phyloP scores from a whole-genome alignment of 2,797 vertebrate species.

The Sorex maritimensis region DNA sequence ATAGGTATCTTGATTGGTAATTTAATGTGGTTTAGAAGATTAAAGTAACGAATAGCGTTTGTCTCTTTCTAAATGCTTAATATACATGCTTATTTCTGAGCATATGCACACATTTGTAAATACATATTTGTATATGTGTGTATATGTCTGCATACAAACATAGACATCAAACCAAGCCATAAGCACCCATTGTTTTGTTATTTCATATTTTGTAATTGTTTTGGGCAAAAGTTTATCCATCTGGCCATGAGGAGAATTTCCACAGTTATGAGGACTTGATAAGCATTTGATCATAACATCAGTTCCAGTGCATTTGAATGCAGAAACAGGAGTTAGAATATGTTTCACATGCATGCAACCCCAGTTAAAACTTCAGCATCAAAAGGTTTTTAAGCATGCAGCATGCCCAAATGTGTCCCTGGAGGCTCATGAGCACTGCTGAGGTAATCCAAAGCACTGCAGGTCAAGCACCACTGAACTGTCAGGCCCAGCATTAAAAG shows the following conservation, averaged over 20 bases:
- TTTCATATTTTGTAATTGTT: slow-evolving; percentile 45
- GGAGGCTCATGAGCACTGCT: too few species aligned
- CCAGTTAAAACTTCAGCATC: too few species aligned
- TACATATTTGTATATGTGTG: neutral
- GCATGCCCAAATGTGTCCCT: too few species aligned
- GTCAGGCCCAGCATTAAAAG: too few species aligned
- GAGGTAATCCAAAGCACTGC: too few species aligned
- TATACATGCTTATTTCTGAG: too few species aligned
- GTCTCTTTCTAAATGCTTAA: neutral
- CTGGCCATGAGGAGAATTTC: neutral
- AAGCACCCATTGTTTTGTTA: neutral
- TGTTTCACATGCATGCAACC: too few species aligned
- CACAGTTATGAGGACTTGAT: slow-evolving; percentile 11
- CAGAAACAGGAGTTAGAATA: too few species aligned
- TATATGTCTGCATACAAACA: neutral
- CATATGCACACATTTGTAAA: neutral
- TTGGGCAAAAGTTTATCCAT: neutral
- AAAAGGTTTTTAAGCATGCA: too few species aligned
- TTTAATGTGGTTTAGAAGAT: neutral
- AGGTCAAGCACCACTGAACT: too few species aligned
- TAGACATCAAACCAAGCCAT: neutral
- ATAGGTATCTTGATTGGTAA: neutral
- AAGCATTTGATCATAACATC: neutral
- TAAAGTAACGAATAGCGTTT: neutral
- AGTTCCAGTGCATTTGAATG: neutral